Evolutionary conservation across 2,888 invertebrate species (phyloP).

Genomic region (Orthosia gracilis): DNA sequence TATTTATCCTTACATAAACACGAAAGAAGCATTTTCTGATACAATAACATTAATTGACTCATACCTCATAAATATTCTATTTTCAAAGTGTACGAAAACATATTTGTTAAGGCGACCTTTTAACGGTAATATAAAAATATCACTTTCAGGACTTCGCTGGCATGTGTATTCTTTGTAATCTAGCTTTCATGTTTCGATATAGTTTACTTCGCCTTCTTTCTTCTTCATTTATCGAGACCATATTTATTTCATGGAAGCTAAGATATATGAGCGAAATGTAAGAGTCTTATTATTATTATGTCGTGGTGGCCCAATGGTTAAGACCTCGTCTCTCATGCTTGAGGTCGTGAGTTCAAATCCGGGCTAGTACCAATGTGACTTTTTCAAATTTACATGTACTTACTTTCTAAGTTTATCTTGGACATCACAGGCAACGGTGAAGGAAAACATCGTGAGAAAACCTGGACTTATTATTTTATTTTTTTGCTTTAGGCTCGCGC

Average conservation of each 20-base stretch:
- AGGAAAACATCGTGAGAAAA: no score
- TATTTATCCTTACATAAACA: constrained; percentile 76
- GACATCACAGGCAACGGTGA: no score
- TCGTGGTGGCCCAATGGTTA: no score
- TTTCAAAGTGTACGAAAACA: constrained; percentile 45
- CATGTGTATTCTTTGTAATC: constrained; percentile 2
- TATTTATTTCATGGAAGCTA: neutral
- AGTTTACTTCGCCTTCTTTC: neutral
- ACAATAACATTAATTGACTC: constrained; percentile 71
- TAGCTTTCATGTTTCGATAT: neutral
- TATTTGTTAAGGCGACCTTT: constrained; percentile 42
- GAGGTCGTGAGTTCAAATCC: no score
- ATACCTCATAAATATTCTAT: constrained; percentile 56
- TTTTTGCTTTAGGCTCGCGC: no score
- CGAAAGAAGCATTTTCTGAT: constrained; percentile 72
- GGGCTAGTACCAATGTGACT: no score
- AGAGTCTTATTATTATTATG: neutral
- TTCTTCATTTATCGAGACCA: neutral
- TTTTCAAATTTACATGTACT: no score
- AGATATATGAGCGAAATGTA: neutral
- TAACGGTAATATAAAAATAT: constrained; percentile 21
- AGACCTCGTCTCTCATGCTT: no score
- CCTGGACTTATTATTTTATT: no score
- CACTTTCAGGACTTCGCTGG: constrained; percentile 7
- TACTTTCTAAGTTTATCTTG: no score